Base-by-base conservation (phyloP, 2,113 vertebrate genomes). In the Colossoma macropomum region DNA sequence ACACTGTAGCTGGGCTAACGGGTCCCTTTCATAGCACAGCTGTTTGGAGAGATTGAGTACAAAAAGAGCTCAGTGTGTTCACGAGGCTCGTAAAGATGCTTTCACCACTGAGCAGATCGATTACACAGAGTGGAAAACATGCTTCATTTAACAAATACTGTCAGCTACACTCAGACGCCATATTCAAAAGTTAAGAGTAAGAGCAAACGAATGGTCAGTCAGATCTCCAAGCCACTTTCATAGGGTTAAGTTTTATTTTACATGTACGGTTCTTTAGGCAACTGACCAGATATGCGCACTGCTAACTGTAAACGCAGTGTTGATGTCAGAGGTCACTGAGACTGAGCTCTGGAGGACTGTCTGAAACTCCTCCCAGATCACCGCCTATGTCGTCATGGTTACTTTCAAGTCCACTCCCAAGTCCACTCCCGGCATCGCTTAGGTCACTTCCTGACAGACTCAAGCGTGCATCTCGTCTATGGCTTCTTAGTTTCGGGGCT, bases 271-370 rank as follows among this genome's bases (percentile, higher is more conserved):
- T 4, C 25, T 2, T 68, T 12, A n/a, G 54, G 23, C 27, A 27
- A 15, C 70, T 66, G 32, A 32, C 3, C n/a, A 74, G 52, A 25
- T 48, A 41, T 21, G 38, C 52, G 6, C n/a, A 38, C 17, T 25
- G 8, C 19, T 5, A 38, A 48, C 48, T 32, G 73, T 2, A 8
- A 69, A 23, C 19, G n/a, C n/a, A n/a, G n/a, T n/a, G n/a, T n/a
- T n/a, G n/a, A n/a, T 52, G 45, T 93, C 86, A 95, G 79, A 96
- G 92, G 89, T 95, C 94, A 84, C 84, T 89, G 54, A 96, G 90
- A 89, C 93, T 94, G 41, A 95, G 90, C 76, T 95, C 92, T 79
- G 94, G 86, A 65, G 91, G 83, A 72, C 89, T 92, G 81, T 87
- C 86, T 45, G 87, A 90, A 52, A 80, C 73, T 59, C 69, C 90